phyloP scores from a whole-genome alignment of 2,888 invertebrate genomes.

The Taenaris catops region DNA sequence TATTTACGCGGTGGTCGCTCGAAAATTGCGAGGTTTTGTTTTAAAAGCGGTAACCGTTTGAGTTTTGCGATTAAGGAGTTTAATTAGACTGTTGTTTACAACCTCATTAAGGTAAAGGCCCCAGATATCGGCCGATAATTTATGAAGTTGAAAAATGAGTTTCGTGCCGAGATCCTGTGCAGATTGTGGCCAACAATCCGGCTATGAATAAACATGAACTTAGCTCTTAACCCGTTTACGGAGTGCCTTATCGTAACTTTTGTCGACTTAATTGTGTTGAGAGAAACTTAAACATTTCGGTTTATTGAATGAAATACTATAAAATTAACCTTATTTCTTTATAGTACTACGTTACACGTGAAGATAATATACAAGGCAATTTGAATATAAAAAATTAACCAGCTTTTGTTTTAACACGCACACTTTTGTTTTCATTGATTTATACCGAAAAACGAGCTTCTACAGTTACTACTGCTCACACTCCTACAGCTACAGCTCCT shows the following conservation, averaged over 20 bases:
- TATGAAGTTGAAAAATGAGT: conserved; percentile 74
- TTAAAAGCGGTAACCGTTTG: conserved; percentile 78
- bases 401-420: too few species aligned
- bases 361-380: too few species aligned
- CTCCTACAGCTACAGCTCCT: too few species aligned
- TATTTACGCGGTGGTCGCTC: conserved; percentile 75
- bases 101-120: conserved; percentile 69
- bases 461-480: too few species aligned
- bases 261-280: conserved; percentile 20
- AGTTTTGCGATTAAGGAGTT: conserved; percentile 79
- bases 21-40: conserved; percentile 78
- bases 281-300: conserved; percentile 14
- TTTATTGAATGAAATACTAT: conserved; percentile 11
- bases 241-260: conserved; percentile 22
- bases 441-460: too few species aligned
- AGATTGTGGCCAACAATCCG: conserved; percentile 31
- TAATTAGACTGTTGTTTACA: conserved; percentile 80
- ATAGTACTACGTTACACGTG: too few species aligned
- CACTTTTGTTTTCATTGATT: too few species aligned
- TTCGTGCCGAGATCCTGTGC: conserved; percentile 52
- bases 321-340: too few species aligned
- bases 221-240: conserved; percentile 25
- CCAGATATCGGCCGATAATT: conserved; percentile 70
- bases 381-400: too few species aligned
- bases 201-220: conserved; percentile 53